These are phyloP conservation scores for Nymphalis c-album DNA, from an alignment of 2,888 invertebrate genomes.

Conservation along the genomic window DNA sequence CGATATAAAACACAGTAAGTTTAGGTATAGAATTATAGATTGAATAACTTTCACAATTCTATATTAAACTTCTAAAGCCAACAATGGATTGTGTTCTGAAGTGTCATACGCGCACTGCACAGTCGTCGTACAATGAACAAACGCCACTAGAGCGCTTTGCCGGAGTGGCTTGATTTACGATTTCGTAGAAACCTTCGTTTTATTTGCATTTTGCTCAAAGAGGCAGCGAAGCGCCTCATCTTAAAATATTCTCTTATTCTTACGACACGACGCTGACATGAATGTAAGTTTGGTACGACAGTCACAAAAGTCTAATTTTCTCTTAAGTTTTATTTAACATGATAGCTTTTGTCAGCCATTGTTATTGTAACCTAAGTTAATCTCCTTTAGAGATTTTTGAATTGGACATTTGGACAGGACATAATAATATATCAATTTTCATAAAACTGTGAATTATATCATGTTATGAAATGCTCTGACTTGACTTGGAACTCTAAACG, in stretches of 20 bases:
- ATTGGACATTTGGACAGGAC: too few relatives aligned
- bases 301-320: background rate
- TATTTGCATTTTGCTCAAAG: slow-evolving; percentile 52
- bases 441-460: too few relatives aligned
- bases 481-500: too few relatives aligned
- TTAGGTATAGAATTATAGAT: background rate
- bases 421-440: too few relatives aligned
- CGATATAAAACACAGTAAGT: too few relatives aligned
- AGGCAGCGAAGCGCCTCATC: slow-evolving; percentile 43
- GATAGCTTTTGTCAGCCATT: too few relatives aligned
- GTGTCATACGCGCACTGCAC: background rate
- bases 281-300: slow-evolving; percentile 7
- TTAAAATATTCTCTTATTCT: slow-evolving; percentile 24
- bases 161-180: slow-evolving; percentile 54
- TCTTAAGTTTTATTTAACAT: background rate
- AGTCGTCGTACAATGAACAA: slow-evolving; percentile 47
- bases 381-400: too few relatives aligned
- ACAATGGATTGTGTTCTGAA: background rate
- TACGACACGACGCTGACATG: slow-evolving; percentile 31
- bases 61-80: background rate
- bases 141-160: slow-evolving; percentile 39
- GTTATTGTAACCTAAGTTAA: too few relatives aligned
- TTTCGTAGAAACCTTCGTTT: slow-evolving; percentile 46
- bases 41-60: background rate
- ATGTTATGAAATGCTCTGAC: too few relatives aligned